Conservation (phyloP, 53 echinoderm and acorn worm species). For the Echinarachnius parma region DNA sequence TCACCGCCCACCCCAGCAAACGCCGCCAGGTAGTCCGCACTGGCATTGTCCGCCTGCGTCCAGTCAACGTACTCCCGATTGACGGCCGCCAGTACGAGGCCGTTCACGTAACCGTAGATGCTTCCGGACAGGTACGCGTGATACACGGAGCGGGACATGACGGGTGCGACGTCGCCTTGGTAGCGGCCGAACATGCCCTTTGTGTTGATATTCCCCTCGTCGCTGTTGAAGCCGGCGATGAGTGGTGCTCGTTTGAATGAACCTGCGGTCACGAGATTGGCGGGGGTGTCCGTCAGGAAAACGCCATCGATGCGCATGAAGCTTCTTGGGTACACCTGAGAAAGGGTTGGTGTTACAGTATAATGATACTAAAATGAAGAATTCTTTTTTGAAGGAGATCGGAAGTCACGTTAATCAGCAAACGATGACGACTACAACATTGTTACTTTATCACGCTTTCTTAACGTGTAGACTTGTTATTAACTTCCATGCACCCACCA, state of each 20-base stretch:
- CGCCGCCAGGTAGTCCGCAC: slow-evolving; percentile 37
- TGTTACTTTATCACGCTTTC: no score
- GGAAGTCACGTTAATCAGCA: no score
- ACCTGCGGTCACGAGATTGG: slow-evolving; percentile 47
- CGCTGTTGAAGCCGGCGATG: slow-evolving; percentile 66
- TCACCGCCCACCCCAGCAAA: slow-evolving; percentile 20
- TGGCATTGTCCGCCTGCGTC: slow-evolving; percentile 54
- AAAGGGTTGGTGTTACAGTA: no score
- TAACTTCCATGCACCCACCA: no score
- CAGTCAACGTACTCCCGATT: slow-evolving; percentile 50
- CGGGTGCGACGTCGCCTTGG: slow-evolving; percentile 12
- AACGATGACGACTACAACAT: no score
- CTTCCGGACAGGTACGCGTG: not conserved
- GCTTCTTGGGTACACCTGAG: slow-evolving; percentile 29
- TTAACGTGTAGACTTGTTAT: no score
- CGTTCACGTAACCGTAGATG: slow-evolving; percentile 15
- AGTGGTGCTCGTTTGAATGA: slow-evolving; percentile 68
- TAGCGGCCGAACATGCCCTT: slow-evolving; percentile 28
- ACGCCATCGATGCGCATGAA: slow-evolving; percentile 54
- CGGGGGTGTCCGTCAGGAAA: slow-evolving; percentile 67
- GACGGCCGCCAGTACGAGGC: not conserved
- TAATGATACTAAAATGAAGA: no score
- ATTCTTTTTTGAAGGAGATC: no score
- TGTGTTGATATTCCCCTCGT: slow-evolving; percentile 62
- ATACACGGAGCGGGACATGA: slow-evolving; percentile 19